Base-by-base conservation (phyloP, 2,113 vertebrate genomes). In the Bucco capensis region DNA sequence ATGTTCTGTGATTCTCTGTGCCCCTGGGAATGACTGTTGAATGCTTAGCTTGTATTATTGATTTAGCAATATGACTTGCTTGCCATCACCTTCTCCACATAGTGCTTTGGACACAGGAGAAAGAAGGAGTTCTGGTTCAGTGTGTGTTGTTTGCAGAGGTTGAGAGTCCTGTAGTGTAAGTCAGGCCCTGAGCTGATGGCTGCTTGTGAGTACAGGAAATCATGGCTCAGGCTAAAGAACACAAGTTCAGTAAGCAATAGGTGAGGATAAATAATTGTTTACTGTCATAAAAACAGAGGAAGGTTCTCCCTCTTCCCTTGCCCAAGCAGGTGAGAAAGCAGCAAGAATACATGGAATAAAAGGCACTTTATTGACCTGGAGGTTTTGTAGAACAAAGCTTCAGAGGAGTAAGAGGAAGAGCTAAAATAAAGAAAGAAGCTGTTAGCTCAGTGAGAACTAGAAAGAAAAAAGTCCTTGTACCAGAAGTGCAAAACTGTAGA, bases 231-330 rank as follows among this genome's bases (percentile, higher is more conserved):
- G 12, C 50, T 50, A 31, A 51, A 72, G 35, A 88, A 58, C n/a
- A 17, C 5, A 37, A 83, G 33, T 42, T 73, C 62, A 65, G 37
- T 61, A 57, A 57, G 30, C 8, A 30, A 40, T 30, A 40, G 15
- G 6, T 50, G 46, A 66, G 22, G 10, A 46, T 76, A 70, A 72
- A 89, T 77, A 19, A 2, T 44, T 28, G 57, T 73, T 76, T 65
- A 54, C 24, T n/a, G 8, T n/a, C 1, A 0, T n/a, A 46, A 58
- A 87, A 76, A 6, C 12, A 65, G 13, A 40, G 12, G 0, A 1
- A 79, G 25, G 12, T 51, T 85, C 12, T 54, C 13, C 7, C 5
- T 8, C 25, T 38, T 14, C 19, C 10, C 3, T 2, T 83, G 89
- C 69, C 57, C 28, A 35, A 78, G 21, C 17, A 86, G 69, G 25